phyloP scores from a whole-genome alignment of 2,797 vertebrate genomes.

The Crocodylus rhombifer region DNA sequence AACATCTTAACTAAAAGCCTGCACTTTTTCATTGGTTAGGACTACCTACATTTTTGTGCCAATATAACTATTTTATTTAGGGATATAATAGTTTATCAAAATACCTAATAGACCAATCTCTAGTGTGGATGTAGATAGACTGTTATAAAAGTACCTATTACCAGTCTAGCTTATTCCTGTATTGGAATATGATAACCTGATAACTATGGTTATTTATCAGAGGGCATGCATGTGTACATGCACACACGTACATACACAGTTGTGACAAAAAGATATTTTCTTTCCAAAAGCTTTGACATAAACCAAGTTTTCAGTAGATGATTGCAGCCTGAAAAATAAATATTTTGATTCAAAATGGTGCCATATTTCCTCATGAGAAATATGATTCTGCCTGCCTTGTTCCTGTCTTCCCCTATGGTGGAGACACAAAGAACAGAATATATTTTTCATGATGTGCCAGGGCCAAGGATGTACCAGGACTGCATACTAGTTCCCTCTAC shows the following conservation, averaged over 20 bases:
- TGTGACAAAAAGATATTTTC: not conserved
- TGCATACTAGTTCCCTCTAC: not conserved
- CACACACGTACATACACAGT: no score
- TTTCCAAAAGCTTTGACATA: not conserved
- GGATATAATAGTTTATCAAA: not conserved
- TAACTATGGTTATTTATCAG: no score
- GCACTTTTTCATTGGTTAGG: not conserved
- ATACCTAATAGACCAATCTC: not conserved
- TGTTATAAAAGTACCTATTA: not conserved
- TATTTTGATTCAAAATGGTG: not conserved
- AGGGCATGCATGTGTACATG: no score
- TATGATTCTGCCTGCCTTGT: not conserved
- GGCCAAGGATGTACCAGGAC: not conserved
- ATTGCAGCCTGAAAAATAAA: not conserved
- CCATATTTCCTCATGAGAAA: not conserved
- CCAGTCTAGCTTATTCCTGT: not conserved
- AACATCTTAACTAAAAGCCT: slow-evolving; percentile 21
- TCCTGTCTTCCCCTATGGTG: not conserved
- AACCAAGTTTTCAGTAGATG: not conserved
- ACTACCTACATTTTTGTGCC: not conserved
- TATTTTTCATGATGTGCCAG: not conserved
- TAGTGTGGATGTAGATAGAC: rapidly evolving
- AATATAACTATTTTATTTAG: not conserved
- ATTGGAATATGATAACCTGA: no score
- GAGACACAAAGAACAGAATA: no score